A percentile compares a stretch with the other conserved stretches of the same genome.
These are phyloP conservation scores for Meloidogyne chitwoodi DNA, from an alignment of 1,140 invertebrate species.

Conservation along the genomic window DNA sequence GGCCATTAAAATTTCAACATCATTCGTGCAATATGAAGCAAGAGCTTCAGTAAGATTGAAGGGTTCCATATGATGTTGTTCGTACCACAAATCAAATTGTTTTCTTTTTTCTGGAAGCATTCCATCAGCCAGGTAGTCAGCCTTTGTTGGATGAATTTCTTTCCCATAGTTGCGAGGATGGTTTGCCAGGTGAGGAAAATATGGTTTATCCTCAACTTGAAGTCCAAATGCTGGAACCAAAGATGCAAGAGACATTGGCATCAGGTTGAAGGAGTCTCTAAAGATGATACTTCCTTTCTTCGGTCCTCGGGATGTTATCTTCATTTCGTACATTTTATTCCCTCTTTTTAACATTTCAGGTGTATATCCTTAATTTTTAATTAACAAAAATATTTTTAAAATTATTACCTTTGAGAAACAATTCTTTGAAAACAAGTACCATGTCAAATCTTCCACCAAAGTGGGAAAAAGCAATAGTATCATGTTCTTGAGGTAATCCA, in stretches of 20 bases:
- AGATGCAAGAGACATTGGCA: neutral
- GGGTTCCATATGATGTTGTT: neutral
- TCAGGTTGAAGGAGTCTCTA: neutral
- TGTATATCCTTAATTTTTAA: neutral
- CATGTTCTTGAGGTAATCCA: neutral
- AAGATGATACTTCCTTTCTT: neutral
- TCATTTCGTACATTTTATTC: conserved; percentile 2
- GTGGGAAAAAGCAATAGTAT: neutral
- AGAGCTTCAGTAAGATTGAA: conserved; percentile 2
- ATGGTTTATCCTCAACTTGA: neutral
- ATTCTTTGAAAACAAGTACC: neutral
- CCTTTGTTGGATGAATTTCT: neutral
- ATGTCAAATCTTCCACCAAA: conserved; percentile 6
- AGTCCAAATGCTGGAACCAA: neutral
- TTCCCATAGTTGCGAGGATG: neutral
- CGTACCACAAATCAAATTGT: conserved; percentile 16
- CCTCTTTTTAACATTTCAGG: neutral
- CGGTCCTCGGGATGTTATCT: neutral
- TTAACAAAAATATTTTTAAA: no score
- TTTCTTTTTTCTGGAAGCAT: conserved; percentile 21
- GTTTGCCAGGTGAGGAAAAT: neutral
- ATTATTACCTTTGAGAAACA: neutral
- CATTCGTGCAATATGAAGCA: neutral
- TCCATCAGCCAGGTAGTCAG: conserved; percentile 16
- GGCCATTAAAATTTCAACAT: neutral